Base-by-base conservation (phyloP, 2,113 vertebrate species). In the Ellobius talpinus region DNA sequence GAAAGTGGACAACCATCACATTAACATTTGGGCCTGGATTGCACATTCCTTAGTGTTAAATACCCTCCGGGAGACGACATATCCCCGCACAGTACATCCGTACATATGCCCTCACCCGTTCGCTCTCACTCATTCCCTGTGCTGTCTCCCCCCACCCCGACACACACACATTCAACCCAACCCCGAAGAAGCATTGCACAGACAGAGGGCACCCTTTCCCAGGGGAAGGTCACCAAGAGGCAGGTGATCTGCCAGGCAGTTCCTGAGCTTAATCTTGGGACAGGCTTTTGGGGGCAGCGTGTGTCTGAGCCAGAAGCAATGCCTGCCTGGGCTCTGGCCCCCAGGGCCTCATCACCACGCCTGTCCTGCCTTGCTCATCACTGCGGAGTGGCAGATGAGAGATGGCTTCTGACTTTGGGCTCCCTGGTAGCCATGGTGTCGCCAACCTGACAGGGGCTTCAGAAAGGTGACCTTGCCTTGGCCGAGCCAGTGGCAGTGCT, bases 401-500 rank as follows among this genome's bases (percentile, higher is more conserved):
- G 90, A n/a, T 3, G 84, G 93, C 96, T 19, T 3, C 61, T 89
- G 91, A 93, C 93, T 79, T 58, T 36, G 72, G 92, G 23, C 78
- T 96, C 88, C 91, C 70, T 47, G 85, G 87, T 1, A 39, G 93
- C 87, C 84, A 8, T 8, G 89, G 91, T 66, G 87, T 73, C 52
- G 76, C 96, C 79, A 5, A 14, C 84, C 92, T 76, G 50, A 74
- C 39, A 74, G 42, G 47, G 79, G 91, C 92, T 93, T 92, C 96
- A 90, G 97, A 98, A 98, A 98, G 98, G 97, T 97, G 97, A 96
- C 98, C 96, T 97, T 93, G 98, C 89, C 79, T 96, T 72, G 95
- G 97, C 97, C 94, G 96, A 47, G 95, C 98, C 96, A 55, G 45
- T 66, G 50, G 73, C 82, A 68, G 12, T 89, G 6, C 99, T 99